Conservation (phyloP, 2,888 invertebrate genomes). For the Hesperia comma region DNA sequence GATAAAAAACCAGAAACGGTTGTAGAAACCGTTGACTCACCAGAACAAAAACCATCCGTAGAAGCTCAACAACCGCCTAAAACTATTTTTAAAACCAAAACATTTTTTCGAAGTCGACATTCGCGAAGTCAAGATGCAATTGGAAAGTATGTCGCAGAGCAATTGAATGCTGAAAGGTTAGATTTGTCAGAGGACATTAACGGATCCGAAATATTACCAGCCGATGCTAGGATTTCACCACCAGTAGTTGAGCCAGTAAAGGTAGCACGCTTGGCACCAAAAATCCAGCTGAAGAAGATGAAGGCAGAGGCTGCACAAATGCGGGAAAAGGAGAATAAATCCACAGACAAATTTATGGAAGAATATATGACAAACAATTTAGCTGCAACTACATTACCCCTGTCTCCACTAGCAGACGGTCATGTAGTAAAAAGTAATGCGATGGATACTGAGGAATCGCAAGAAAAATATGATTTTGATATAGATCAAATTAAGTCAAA, state of each 20-base stretch:
- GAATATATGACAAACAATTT: constrained; percentile 35
- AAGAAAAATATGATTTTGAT: constrained; percentile 2
- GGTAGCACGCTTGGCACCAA: constrained; percentile 80
- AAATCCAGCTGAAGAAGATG: constrained; percentile 81
- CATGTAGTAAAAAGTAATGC: background rate
- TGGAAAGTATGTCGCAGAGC: constrained; percentile 81
- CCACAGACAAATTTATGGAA: constrained; percentile 41
- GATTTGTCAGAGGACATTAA: constrained; percentile 73
- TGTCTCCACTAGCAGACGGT: constrained; percentile 1
- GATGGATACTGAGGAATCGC: background rate
- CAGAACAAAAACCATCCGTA: constrained; percentile 51
- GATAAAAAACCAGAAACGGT: constrained; percentile 66
- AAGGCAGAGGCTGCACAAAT: constrained; percentile 75
- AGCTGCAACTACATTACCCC: background rate
- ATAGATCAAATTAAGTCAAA: constrained; percentile 38
- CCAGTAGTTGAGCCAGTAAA: constrained; percentile 79
- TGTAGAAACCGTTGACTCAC: constrained; percentile 47
- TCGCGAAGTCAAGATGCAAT: constrained; percentile 82
- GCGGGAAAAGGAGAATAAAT: constrained; percentile 58
- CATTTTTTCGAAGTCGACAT: constrained; percentile 82
- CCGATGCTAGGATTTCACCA: constrained; percentile 71
- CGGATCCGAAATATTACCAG: constrained; percentile 67
- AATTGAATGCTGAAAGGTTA: constrained; percentile 75
- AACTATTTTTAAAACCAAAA: constrained; percentile 82
- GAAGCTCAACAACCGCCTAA: constrained; percentile 63